Conservation (phyloP, 1,140 invertebrate genomes). For the Halesus radiatus region DNA sequence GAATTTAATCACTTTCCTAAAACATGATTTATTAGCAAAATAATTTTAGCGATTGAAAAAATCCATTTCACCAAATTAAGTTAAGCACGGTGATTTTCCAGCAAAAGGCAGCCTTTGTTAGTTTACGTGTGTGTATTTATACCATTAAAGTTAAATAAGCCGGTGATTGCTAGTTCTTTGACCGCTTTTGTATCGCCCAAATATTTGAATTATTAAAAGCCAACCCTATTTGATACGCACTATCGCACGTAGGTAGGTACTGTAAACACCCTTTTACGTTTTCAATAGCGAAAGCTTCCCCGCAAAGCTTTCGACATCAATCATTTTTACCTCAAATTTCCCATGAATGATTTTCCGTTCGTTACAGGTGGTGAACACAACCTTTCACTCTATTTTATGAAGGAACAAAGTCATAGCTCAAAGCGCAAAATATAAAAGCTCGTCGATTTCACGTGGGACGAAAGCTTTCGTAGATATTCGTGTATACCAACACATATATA, state of each 20-base stretch:
- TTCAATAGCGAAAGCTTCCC: slow-evolving; percentile 36
- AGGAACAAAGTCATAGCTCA: slow-evolving; percentile 37
- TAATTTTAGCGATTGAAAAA: too few species aligned
- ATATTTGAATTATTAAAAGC: slow-evolving; percentile 42
- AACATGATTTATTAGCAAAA: too few species aligned
- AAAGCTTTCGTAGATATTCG: background rate
- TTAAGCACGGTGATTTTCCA: background rate
- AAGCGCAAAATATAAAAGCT: slow-evolving; percentile 36
- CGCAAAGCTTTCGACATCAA: slow-evolving; percentile 53
- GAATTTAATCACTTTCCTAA: too few species aligned
- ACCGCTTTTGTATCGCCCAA: background rate
- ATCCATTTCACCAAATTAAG: too few species aligned
- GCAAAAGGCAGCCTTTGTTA: background rate
- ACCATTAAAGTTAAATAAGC: slow-evolving; percentile 3
- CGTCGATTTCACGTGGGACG: slow-evolving; percentile 28
- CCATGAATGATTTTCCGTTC: slow-evolving; percentile 48
- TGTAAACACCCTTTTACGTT: slow-evolving; percentile 41
- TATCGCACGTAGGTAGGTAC: slow-evolving; percentile 19
- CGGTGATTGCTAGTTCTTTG: slow-evolving; percentile 20
- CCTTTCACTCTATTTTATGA: slow-evolving; percentile 41
- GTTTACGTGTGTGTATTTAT: background rate
- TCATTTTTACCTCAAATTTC: slow-evolving; percentile 53
- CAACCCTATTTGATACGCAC: slow-evolving; percentile 18
- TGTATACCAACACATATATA: too few species aligned
- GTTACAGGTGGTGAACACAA: slow-evolving; percentile 41